phyloP scores from a whole-genome alignment of 1,140 invertebrate species.

The Apolygus lucorum region DNA sequence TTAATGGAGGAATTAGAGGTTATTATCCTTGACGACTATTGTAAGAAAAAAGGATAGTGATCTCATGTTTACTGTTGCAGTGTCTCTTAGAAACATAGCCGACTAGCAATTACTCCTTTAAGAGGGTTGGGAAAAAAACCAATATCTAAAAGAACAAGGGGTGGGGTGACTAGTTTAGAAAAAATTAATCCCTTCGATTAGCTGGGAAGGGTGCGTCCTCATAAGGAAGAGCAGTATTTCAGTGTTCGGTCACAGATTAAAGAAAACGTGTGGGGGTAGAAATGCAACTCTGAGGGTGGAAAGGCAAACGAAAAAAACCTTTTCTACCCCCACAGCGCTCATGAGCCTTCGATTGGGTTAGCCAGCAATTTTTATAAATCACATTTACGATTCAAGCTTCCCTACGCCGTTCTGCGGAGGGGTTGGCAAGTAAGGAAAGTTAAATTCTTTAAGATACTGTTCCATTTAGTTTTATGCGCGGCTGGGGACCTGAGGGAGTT shows the following conservation, averaged over 20 bases:
- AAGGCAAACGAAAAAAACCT: slow-evolving; percentile 17
- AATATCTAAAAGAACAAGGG: neutral
- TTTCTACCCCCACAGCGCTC: slow-evolving; percentile 2
- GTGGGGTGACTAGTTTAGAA: slow-evolving; percentile 18
- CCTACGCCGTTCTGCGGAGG: neutral
- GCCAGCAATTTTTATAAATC: slow-evolving; percentile 34
- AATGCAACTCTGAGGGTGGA: neutral
- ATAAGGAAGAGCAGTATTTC: slow-evolving; percentile 22
- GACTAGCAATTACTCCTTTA: neutral
- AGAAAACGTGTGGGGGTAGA: slow-evolving; percentile 20
- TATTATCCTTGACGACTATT: slow-evolving; percentile 1
- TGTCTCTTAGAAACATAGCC: neutral
- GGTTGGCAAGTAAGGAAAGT: slow-evolving; percentile 21
- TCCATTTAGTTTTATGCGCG: slow-evolving; percentile 31
- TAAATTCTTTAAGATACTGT: slow-evolving; percentile 34
- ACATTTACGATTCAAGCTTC: slow-evolving; percentile 32
- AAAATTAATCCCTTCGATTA: slow-evolving; percentile 29
- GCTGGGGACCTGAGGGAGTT: slow-evolving; percentile 24
- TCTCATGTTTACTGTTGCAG: neutral
- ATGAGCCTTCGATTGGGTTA: slow-evolving; percentile 30
- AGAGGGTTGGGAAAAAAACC: neutral
- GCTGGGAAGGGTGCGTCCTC: neutral
- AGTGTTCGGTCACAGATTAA: slow-evolving; percentile 30
- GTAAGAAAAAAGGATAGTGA: neutral
- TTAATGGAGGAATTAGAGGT: neutral